Percentiles rank a stretch among this genome's conserved stretches.
Conservation (phyloP, 2,888 invertebrate genomes). For the Synanthedon vespiformis region DNA sequence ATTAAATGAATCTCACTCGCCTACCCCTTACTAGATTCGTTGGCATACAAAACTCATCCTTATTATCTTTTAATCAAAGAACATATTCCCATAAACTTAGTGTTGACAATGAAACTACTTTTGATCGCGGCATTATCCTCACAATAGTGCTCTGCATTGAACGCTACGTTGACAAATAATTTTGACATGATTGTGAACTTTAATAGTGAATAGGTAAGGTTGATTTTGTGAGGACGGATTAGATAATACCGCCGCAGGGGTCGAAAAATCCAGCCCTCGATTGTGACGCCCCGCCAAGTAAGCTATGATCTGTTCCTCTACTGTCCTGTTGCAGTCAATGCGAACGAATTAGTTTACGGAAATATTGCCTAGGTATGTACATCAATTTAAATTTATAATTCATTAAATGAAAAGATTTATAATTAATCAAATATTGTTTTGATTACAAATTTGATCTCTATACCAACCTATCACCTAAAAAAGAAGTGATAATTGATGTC, state of each 20-base stretch:
- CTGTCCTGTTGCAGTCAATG: constrained; percentile 33
- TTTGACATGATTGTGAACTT: constrained; percentile 21
- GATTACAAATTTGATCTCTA: no score
- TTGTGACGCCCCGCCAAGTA: constrained; percentile 67
- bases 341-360: no score
- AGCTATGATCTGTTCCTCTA: constrained; percentile 64
- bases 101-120: constrained; percentile 51
- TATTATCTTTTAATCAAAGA: constrained; percentile 21
- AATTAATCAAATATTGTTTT: no score
- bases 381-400: no score
- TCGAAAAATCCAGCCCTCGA: constrained; percentile 57
- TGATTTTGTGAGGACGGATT: constrained; percentile 17
- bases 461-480: no score
- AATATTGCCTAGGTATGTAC: no score
- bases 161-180: constrained; percentile 49
- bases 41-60: constrained; percentile 15
- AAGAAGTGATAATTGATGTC: no score
- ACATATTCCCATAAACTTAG: constrained; percentile 8
- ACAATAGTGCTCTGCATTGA: constrained; percentile 64
- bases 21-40: constrained; percentile 46
- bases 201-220: constrained; percentile 24
- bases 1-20: constrained; percentile 66
- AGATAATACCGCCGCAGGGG: constrained; percentile 61
- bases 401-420: no score
- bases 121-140: constrained; percentile 65